phyloP scores from a whole-genome alignment of 2,888 invertebrate genomes.

The Silvanus unidentatus region DNA sequence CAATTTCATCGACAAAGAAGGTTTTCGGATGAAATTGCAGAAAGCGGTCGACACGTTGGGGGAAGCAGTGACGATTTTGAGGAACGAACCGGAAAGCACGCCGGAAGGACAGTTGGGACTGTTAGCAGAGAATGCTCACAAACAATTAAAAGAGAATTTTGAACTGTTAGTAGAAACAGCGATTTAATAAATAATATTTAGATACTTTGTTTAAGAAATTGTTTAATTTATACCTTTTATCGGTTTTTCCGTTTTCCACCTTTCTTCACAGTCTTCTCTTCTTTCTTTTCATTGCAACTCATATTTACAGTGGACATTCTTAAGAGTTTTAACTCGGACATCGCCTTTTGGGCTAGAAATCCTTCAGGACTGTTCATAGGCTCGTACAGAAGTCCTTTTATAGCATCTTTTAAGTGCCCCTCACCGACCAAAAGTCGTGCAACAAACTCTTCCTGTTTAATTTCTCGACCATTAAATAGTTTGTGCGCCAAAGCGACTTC shows the following conservation, averaged over 20 bases:
- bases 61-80: conserved; percentile 60
- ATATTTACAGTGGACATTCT: conserved; percentile 11
- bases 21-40: conserved; percentile 57
- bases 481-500: conserved; percentile 60
- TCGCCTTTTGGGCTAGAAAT: conserved; percentile 60
- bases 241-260: too few species aligned
- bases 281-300: too few species aligned
- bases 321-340: conserved; percentile 55
- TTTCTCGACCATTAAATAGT: conserved; percentile 55
- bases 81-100: conserved; percentile 60
- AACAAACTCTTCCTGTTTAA: conserved; percentile 52
- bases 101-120: conserved; percentile 60
- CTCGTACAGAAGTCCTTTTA: conserved; percentile 65
- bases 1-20: conserved; percentile 53
- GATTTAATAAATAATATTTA: too few species aligned
- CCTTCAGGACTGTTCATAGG: conserved; percentile 69
- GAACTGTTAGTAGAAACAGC: conserved; percentile 35
- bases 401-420: conserved; percentile 54
- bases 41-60: conserved; percentile 60
- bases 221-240: too few species aligned
- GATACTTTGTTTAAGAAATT: too few species aligned
- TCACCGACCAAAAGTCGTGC: conserved; percentile 55
- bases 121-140: conserved; percentile 52
- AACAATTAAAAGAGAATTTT: conserved; percentile 37
- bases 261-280: too few species aligned